Percentiles rank a stretch among this genome's conserved stretches.
Conservation (phyloP, 1,140 invertebrate genomes). For the Helicoverpa zea region DNA sequence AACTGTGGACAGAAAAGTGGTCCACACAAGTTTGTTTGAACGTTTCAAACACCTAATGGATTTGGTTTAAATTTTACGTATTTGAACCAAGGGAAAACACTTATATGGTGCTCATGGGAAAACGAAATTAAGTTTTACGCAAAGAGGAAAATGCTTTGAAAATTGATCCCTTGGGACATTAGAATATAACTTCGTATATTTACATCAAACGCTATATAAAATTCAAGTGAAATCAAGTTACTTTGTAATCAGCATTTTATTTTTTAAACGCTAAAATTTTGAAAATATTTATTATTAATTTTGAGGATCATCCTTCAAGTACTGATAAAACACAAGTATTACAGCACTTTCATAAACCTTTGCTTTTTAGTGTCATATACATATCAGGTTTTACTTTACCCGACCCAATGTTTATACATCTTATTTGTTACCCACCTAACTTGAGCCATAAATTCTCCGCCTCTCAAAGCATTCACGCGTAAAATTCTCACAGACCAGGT, state of each 20-base stretch:
- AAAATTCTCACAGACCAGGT: background rate
- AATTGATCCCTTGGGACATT: constrained; percentile 24
- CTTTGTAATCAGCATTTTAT: background rate
- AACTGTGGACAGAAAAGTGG: background rate
- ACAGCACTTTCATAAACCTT: too few relatives aligned
- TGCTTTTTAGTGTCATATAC: too few relatives aligned
- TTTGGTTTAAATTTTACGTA: constrained; percentile 35
- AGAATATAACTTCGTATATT: constrained; percentile 5
- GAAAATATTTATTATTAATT: too few relatives aligned
- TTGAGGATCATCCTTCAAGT: too few relatives aligned
- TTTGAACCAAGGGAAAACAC: constrained; percentile 39
- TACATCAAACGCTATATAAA: background rate
- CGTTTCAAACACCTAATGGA: constrained; percentile 37
- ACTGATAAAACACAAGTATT: too few relatives aligned
- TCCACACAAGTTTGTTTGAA: background rate
- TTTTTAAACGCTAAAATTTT: too few relatives aligned
- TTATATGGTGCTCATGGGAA: constrained; percentile 32
- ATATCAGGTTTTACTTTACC: too few relatives aligned
- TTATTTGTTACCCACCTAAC: background rate
- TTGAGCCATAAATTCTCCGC: background rate
- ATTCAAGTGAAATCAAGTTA: background rate
- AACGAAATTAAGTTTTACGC: constrained; percentile 41
- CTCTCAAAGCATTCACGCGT: background rate
- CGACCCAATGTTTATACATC: too few relatives aligned
- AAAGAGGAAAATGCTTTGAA: constrained; percentile 35